phyloP scores from a whole-genome alignment of 37 sponge, comb jelly and placozoan species.

The Dysidea cf. avara region DNA sequence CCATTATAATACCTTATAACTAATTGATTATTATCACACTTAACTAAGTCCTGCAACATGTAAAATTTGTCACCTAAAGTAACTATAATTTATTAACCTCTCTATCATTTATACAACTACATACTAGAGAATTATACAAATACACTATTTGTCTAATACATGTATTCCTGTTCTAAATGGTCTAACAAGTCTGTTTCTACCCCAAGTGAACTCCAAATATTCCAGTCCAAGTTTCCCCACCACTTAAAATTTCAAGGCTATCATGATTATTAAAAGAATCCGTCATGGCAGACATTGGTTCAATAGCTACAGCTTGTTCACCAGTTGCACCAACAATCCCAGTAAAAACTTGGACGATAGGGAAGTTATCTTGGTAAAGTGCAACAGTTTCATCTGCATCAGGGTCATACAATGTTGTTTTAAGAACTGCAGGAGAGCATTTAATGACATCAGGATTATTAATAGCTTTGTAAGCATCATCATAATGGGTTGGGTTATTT shows the following conservation, averaged over 20 bases:
- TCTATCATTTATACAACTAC: no score
- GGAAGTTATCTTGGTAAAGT: conserved; percentile 57
- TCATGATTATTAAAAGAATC: conserved; percentile 81
- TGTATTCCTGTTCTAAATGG: no score
- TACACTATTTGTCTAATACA: no score
- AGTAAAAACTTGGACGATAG: conserved; percentile 69
- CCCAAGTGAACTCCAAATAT: conserved; percentile 67
- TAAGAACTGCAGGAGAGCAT: neutral
- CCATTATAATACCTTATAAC: no score
- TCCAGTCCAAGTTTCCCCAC: conserved; percentile 63
- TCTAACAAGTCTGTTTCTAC: no score
- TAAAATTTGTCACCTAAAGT: no score
- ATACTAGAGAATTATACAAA: no score
- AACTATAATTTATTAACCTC: no score
- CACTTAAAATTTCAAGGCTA: conserved; percentile 56
- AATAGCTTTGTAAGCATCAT: conserved; percentile 62
- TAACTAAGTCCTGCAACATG: no score
- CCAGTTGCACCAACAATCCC: conserved; percentile 22
- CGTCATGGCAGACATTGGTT: conserved; percentile 80
- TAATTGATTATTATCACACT: no score
- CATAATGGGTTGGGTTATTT: conserved; percentile 54
- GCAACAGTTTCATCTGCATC: conserved; percentile 45
- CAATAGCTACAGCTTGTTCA: conserved; percentile 65
- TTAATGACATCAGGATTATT: neutral
- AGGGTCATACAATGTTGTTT: conserved; percentile 47